Evolutionary conservation across 2,113 vertebrate species (phyloP), one percentile per base, ranked within the genome.

Genomic region (Corythornis madagascariensis): DNA sequence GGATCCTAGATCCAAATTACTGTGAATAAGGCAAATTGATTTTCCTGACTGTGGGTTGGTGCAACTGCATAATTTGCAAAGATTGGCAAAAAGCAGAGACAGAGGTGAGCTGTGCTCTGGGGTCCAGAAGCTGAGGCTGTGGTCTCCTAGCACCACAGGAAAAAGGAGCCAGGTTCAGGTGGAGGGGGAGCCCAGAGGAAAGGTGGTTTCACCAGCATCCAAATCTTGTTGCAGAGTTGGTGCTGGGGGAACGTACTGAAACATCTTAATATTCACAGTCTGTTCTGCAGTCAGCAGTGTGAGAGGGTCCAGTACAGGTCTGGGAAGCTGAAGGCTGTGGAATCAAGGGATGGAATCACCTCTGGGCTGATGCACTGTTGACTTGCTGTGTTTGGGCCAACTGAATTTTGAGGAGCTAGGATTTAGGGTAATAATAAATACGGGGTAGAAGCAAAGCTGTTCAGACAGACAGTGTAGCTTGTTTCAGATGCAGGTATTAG

Each of bases 261-360:
- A 0, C 0, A 21, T 43, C 28, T 18, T 15, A 31, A 61, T 65
- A 20, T 4, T 47, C 64, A 19, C 47, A 83, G 22, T 57, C 19
- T 61, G 42, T 64, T 85, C 61, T 48, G 31, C n/a, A 33, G 31
- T 81, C 76, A 55, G 52, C 59, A 59, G 35, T 6, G 14, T 52
- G 19, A 86, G 61, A 48, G 42, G 52, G 61, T 76, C 47, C 40
- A 16, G 0, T 56, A 67, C 22, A 83, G 43, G 12, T 64, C 70
- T 91, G 71, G 85, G 78, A 63, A 79, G 43, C 28, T 85, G 63
- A 66, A 61, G 47, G 66, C 19, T n/a, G 38, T 55, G 50, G 53
- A 38, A 38, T 38, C 38, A 38, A 38, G 38, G 38, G 38, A 38
- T 38, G 38, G 38, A 38, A 38, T 69, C 2, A 45, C 59, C 63